Base-by-base conservation (phyloP, 2,113 vertebrate species). In the Phainopepla nitens region DNA sequence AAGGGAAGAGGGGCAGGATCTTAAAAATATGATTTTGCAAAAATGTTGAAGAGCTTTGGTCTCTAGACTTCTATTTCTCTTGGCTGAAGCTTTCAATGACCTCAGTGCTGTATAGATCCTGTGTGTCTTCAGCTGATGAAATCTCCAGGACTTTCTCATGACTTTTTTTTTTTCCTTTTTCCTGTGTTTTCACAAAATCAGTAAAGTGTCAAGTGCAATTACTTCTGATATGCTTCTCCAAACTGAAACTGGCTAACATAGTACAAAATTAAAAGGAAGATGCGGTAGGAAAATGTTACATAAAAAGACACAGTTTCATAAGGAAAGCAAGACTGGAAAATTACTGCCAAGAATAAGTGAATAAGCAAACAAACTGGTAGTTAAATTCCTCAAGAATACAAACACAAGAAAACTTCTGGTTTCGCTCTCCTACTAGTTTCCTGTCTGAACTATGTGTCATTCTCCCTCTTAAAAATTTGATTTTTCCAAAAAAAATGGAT, bases 241-340 rank as follows among this genome's bases (percentile, higher is more conserved):
- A 71, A 27, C 18, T 50, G 35, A 70, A 81, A 84, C 18, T 35
- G 35, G 13, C 3, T 56, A 86, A 80, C 11, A 23, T 3, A 3
- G 31, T 57, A 29, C 36, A 61, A 77, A 86, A 89, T 56, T 53
- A 57, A 57, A 60, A 92, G 36, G 24, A 68, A 94, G 17, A 82
- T 10, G 7, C 1, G 1, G 33, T 6, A 77, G 10, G 4, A 3
- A 88, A 68, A 5, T 2, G 1, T 51, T 76, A 56, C 35, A 88
- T 22, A 62, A 13, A 71, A 41, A 76, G 14, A 71, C 11, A 53
- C 2, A 13, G 9, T 45, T 92, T 85, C 66, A 47, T 28, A 72
- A 76, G 9, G 44, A 71, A 83, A 76, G 11, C 5, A 72, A 65
- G n/a, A 19, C 45, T 69, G 7, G 27, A 90, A 90, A 90, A 89